Evolutionary conservation across 2,888 invertebrate species (phyloP), one percentile per base, ranked within the genome.

Genomic region (Limnephilus marmoratus): DNA sequence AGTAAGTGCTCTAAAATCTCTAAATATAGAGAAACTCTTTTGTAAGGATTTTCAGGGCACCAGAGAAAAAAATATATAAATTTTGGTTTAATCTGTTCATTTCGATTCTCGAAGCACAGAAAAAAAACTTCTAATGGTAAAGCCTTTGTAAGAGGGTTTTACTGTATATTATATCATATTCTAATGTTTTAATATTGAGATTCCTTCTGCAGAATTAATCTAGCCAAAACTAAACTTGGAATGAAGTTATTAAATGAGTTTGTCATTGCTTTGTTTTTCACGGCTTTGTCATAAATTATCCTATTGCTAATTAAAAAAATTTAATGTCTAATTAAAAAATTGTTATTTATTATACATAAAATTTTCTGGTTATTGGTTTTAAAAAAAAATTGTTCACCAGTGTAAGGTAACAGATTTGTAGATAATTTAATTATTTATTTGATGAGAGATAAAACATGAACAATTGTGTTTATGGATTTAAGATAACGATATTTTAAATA

Each of bases 1-100:
- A 96, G 96, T 96, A 95, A 94, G 95, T 41, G 29, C 49, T 49
- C 9, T n/a, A 68, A 24, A 53, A 53, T 5, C 53, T 53, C 53
- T 7, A 53, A 53, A 53, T 18, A 4, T 13, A 3, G 68, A 24
- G 24, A 24, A 68, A 7, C 68, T 24, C 68, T 68, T 9, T 24
- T 68, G 24, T 24, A 4, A 3, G 49, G 53, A 24, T 68, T 13
- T 68, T 68, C 24, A 5, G 7, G 24, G 53, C 1, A 68, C 53
- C 53, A 68, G 24, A 68, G 15, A 24, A 24, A 24, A 68, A 53
- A 15, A 2, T 49, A 49, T 53, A 18, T n/a, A n/a, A n/a, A 18
- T 11, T 13, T 53, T 13, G 49, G 15, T 49, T 49, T 15, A 49
- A 49, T 49, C 7, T 53, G 53, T 53, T 53, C 53, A 18, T 18